Evolutionary conservation across 2,888 invertebrate species (phyloP).

Genomic region (Listrodromus nycthemerus): DNA sequence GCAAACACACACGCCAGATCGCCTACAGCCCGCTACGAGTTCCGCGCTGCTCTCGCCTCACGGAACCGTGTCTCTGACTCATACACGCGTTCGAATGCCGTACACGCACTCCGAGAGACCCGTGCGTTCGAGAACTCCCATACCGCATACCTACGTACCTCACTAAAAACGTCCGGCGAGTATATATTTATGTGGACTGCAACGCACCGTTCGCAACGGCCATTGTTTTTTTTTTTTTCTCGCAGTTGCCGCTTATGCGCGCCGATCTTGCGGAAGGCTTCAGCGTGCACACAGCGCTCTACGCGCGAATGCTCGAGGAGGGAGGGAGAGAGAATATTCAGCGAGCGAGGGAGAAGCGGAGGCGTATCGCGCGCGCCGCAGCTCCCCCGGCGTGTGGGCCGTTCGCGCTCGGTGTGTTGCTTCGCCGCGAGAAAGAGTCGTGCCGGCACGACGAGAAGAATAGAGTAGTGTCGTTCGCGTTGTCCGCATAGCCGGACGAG

Average conservation of each 20-base stretch:
- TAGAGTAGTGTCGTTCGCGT: slow-evolving; percentile 75
- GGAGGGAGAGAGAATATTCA: slow-evolving; percentile 19
- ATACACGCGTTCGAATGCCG: slow-evolving; percentile 58
- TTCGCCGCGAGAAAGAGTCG: slow-evolving; percentile 65
- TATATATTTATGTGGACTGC: slow-evolving; percentile 61
- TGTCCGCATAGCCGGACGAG: slow-evolving; percentile 71
- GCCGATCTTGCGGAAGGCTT: slow-evolving; percentile 22
- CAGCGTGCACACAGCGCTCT: slow-evolving; percentile 34
- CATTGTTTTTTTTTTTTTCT: slow-evolving; percentile 2
- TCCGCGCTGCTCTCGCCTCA: slow-evolving; percentile 1
- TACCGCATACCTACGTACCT: slow-evolving; percentile 25
- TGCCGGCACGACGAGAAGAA: slow-evolving; percentile 57
- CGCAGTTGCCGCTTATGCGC: neutral
- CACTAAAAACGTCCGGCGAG: slow-evolving; percentile 62
- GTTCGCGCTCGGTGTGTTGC: slow-evolving; percentile 44
- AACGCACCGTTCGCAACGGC: slow-evolving; percentile 1
- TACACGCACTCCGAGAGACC: slow-evolving; percentile 56
- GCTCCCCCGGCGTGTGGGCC: slow-evolving; percentile 57
- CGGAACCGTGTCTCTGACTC: slow-evolving; percentile 45
- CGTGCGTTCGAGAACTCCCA: slow-evolving; percentile 38
- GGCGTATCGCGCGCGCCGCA: slow-evolving; percentile 65
- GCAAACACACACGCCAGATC: neutral
- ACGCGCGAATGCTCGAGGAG: neutral
- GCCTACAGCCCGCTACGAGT: slow-evolving; percentile 4
- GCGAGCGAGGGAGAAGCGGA: slow-evolving; percentile 59